Conservation (phyloP, 2,888 invertebrate genomes). For the Sminthurinus aureus region DNA sequence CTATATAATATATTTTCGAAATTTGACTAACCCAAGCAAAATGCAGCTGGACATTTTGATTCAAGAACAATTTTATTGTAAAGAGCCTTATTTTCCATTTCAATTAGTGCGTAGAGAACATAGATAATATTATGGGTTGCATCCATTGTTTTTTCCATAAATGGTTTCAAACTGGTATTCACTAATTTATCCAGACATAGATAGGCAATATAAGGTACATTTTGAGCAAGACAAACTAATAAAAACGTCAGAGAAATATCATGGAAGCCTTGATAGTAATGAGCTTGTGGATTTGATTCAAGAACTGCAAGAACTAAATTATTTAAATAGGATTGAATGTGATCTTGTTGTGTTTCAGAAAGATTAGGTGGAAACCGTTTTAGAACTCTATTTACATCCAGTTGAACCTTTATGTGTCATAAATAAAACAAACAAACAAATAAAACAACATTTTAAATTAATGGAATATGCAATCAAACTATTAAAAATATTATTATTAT, state of each 20-base stretch:
- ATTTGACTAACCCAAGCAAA: slow-evolving; percentile 34
- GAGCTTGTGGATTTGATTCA: slow-evolving; percentile 53
- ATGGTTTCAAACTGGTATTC: slow-evolving; percentile 50
- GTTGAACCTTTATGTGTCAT: slow-evolving; percentile 51
- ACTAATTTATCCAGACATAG: slow-evolving; percentile 56
- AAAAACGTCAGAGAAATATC: slow-evolving; percentile 58
- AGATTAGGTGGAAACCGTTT: slow-evolving; percentile 58
- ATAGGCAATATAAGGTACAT: slow-evolving; percentile 55
- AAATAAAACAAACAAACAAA: background rate
- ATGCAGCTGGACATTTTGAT: slow-evolving; percentile 55
- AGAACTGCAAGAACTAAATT: slow-evolving; percentile 54
- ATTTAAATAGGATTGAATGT: slow-evolving; percentile 52
- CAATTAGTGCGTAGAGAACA: slow-evolving; percentile 54
- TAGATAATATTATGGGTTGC: slow-evolving; percentile 56
- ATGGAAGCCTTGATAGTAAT: slow-evolving; percentile 59
- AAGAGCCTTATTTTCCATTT: slow-evolving; percentile 50
- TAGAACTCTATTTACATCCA: slow-evolving; percentile 57
- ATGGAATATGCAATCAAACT: background rate
- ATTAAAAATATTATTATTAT: slow-evolving; percentile 8
- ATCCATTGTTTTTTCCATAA: slow-evolving; percentile 59
- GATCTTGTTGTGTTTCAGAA: slow-evolving; percentile 57
- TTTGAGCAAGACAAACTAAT: slow-evolving; percentile 49
- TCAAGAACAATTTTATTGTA: slow-evolving; percentile 56
- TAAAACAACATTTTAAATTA: slow-evolving; percentile 5
- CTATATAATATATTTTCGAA: background rate